Conservation (phyloP, 2,888 invertebrate species). For the Ceriagrion tenellum region DNA sequence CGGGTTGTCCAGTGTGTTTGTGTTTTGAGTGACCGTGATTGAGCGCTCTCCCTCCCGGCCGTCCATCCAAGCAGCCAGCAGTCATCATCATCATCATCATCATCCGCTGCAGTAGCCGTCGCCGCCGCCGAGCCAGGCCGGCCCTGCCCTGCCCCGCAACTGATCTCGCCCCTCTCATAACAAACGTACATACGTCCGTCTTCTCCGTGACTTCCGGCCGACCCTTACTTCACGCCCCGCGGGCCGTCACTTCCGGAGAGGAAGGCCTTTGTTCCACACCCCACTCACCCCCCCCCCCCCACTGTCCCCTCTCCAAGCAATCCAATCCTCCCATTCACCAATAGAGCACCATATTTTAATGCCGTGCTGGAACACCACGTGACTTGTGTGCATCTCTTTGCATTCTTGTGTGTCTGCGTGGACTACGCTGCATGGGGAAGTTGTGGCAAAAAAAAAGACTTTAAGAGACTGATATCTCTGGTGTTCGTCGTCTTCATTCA, state of each 20-base stretch:
- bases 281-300: not conserved
- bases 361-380: not conserved
- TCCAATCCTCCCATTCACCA: not conserved
- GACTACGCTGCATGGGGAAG: not conserved
- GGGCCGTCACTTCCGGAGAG: constrained; percentile 37
- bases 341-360: not conserved
- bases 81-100: no score
- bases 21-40: constrained; percentile 46
- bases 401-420: not conserved
- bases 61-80: no score
- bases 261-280: not conserved
- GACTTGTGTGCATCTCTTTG: not conserved
- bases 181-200: not conserved
- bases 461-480: not conserved
- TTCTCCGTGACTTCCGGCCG: constrained; percentile 52
- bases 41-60: not conserved
- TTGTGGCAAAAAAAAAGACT: not conserved
- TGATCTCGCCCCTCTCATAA: not conserved
- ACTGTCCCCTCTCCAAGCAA: not conserved
- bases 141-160: not conserved
- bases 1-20: not conserved
- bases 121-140: not conserved
- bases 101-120: not conserved
- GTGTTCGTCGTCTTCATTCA: not conserved
- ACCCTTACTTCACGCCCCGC: constrained; percentile 36